These are phyloP conservation scores for Smutsia gigantea DNA, from an alignment of 2,797 vertebrate genomes.

Conservation along the genomic window DNA sequence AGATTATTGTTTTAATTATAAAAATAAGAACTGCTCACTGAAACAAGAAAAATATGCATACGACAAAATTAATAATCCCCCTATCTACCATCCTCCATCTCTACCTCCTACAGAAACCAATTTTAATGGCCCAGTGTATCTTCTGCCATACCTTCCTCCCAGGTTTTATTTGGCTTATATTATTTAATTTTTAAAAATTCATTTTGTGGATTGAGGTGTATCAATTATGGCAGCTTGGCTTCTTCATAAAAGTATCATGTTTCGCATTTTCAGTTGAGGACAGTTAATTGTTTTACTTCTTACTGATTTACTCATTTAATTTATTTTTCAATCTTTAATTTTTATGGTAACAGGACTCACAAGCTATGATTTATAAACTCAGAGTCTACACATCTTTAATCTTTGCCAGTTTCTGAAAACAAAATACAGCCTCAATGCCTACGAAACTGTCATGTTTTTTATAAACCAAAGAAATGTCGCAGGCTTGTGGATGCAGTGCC, in stretches of 20 bases:
- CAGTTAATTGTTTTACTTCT: constrained; percentile 32
- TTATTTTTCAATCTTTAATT: constrained; percentile 30
- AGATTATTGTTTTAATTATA: not conserved
- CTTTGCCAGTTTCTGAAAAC: constrained; percentile 46
- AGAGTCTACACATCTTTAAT: not conserved
- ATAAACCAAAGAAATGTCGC: not conserved
- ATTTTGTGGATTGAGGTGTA: not conserved
- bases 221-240: constrained; percentile 41
- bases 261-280: constrained; percentile 38
- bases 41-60: not conserved
- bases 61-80: not conserved
- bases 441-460: not conserved
- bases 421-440: not conserved
- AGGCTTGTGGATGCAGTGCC: not conserved
- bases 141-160: constrained; percentile 6
- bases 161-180: constrained; percentile 27
- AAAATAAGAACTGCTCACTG: constrained; percentile 37
- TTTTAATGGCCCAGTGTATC: constrained; percentile 15
- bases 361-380: not conserved
- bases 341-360: constrained; percentile 14
- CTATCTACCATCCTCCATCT: not conserved
- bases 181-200: constrained; percentile 36
- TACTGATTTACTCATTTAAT: constrained; percentile 12
- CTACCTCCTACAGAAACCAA: not conserved
- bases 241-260: not conserved